Evolutionary conservation across 2,797 vertebrate species (phyloP).

Genomic region (Channallabes apus): DNA sequence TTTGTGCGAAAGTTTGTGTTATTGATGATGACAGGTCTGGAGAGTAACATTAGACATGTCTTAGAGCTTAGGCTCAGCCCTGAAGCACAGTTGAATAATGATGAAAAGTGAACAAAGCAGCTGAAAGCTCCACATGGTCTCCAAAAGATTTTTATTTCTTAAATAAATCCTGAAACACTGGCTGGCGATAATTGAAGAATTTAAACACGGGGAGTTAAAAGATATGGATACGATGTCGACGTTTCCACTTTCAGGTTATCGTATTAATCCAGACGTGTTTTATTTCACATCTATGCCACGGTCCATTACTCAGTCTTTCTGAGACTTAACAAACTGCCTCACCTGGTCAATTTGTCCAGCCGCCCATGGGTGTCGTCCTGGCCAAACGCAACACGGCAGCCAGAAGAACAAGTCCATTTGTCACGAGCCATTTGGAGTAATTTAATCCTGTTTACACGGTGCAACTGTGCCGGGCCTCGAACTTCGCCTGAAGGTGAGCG

Average conservation of each 20-base stretch:
- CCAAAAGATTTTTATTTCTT: conserved; percentile 34
- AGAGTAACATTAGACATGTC: conserved; percentile 51
- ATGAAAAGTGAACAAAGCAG: conserved; percentile 51
- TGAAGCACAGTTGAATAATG: conserved; percentile 63
- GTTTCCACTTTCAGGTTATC: conserved; percentile 45
- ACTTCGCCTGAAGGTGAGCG: conserved; percentile 6
- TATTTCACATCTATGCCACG: conserved; percentile 59
- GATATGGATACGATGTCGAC: conserved; percentile 20
- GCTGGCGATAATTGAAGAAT: conserved; percentile 1
- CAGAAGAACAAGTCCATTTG: conserved; percentile 57
- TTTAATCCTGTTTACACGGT: conserved; percentile 37
- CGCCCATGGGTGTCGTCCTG: conserved; percentile 5
- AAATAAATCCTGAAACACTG: conserved; percentile 7
- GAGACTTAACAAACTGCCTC: conserved; percentile 54
- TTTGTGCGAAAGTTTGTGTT: conserved; percentile 41
- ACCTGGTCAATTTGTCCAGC: conserved; percentile 19
- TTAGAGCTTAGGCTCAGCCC: conserved; percentile 44
- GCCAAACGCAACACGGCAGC: conserved; percentile 32
- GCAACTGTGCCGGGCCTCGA: neutral
- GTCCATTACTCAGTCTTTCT: conserved; percentile 69
- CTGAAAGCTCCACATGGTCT: conserved; percentile 21
- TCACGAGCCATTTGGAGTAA: conserved; percentile 39
- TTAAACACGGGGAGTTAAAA: conserved; percentile 52
- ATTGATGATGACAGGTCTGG: conserved; percentile 53
- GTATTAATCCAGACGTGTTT: conserved; percentile 12